Evolutionary conservation across 2,888 invertebrate species (phyloP), one percentile per base, ranked within the genome.

Genomic region (Stratiomys singularior): DNA sequence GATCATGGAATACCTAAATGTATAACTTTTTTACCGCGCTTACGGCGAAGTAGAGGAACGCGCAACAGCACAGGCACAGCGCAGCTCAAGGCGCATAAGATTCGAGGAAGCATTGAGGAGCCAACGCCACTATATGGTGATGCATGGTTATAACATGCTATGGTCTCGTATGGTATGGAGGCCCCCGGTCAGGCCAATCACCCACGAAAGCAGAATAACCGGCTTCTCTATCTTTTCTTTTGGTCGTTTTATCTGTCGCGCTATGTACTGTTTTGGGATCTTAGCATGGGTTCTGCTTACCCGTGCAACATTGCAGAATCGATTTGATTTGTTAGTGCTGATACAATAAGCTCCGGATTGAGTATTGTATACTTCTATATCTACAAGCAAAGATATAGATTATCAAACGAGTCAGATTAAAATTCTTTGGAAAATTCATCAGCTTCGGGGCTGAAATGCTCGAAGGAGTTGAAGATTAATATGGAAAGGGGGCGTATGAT

Each of bases 191-290:
- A 74, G 74, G 74, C 74, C 74, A 74, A 74, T 74, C 74, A 74
- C 74, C 74, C 74, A 74, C 74, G 44, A 74, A 74, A 74, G 74
- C 74, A 74, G 74, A 60, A 74, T 58, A 74, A 74, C 74, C 74
- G 74, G 74, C 74, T 74, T 58, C 44, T 58, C 74, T 23, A 44
- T 44, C 44, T 21, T 66, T 66, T 66, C 4, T 9, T 15, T 30
- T 37, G 66, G 18, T 66, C 18, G 66, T 30, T 66, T 66, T 66
- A 37, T 37, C 37, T 52, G 52, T 52, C 52, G 52, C 52, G 15
- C 18, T 52, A 52, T 18, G 52, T 4, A 52, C 52, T 52, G 52
- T 52, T 52, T 5, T 13, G 18, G 52, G 3, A 13, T 52, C 52
- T 52, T 52, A 37, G n/a, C 52, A 9, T 4, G 15, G 52, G 4